Percentiles rank a stretch among this genome's conserved stretches.
These are phyloP conservation scores for Linepithema humile DNA, from an alignment of 1,140 invertebrate species.

Conservation along the genomic window DNA sequence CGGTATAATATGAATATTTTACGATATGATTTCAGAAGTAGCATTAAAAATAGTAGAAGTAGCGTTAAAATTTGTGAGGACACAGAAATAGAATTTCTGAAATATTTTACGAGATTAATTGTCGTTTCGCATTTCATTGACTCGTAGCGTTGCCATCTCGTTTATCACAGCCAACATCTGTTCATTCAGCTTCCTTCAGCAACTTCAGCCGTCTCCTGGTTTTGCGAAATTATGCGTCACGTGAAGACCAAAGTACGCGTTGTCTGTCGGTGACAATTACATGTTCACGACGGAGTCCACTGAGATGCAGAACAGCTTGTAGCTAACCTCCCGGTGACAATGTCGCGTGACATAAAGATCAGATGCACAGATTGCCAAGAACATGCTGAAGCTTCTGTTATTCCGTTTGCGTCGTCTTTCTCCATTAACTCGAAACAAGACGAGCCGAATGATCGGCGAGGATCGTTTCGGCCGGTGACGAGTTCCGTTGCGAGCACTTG, in stretches of 20 bases:
- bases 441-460: background rate
- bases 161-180: slow-evolving; percentile 34
- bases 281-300: background rate
- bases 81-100: background rate
- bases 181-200: background rate
- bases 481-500: slow-evolving; percentile 43
- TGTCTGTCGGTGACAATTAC: slow-evolving; percentile 32
- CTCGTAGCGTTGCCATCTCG: slow-evolving; percentile 26
- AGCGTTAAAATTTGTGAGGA: background rate
- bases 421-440: background rate
- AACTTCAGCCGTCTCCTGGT: slow-evolving; percentile 37
- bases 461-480: slow-evolving; percentile 4
- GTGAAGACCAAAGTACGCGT: slow-evolving; percentile 4
- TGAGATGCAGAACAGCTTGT: slow-evolving; percentile 48
- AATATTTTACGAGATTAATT: slow-evolving; percentile 9
- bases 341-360: slow-evolving; percentile 56
- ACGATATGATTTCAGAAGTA: background rate
- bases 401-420: background rate
- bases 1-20: background rate
- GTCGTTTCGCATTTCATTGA: background rate
- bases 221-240: slow-evolving; percentile 55
- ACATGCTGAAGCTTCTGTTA: background rate
- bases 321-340: slow-evolving; percentile 57
- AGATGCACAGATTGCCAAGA: slow-evolving; percentile 19
- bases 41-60: too few relatives aligned